These are phyloP conservation scores for Phalloptychus januarius DNA, from an alignment of 2,797 vertebrate genomes.

Conservation along the genomic window DNA sequence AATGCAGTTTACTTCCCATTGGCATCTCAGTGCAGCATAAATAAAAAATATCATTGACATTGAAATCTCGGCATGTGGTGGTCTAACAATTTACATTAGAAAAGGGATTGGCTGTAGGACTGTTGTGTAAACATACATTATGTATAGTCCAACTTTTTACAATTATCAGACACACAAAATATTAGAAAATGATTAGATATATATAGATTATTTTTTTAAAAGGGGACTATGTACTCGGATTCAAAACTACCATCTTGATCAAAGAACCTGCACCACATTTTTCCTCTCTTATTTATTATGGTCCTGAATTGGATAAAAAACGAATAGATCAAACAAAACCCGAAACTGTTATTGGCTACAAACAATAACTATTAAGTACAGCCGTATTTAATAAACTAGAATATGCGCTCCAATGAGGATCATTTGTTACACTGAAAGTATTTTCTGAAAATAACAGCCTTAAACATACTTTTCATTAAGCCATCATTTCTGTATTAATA, in stretches of 20 bases:
- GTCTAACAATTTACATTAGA: not conserved
- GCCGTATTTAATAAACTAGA: not conserved
- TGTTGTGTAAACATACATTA: not conserved
- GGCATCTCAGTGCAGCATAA: conserved; percentile 17
- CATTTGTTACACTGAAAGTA: not conserved
- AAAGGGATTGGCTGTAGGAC: not conserved
- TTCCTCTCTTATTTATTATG: not conserved
- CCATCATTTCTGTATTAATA: not conserved
- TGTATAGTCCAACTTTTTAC: not conserved
- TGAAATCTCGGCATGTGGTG: not conserved
- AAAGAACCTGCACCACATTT: not conserved
- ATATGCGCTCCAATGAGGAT: not conserved
- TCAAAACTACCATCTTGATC: not conserved
- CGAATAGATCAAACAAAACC: not conserved
- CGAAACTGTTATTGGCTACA: not conserved
- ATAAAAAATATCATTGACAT: not conserved
- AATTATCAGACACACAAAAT: not conserved
- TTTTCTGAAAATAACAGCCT: not conserved
- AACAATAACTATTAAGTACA: not conserved
- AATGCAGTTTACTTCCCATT: conserved; percentile 49
- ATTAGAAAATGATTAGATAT: not conserved
- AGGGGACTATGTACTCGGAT: not conserved
- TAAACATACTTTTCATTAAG: not conserved
- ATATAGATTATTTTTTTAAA: not conserved
- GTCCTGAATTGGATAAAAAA: not conserved